Evolutionary conservation across 2,797 vertebrate genomes (phyloP), one percentile per base, ranked within the genome.

Genomic region (Hippoglossus hippoglossus): DNA sequence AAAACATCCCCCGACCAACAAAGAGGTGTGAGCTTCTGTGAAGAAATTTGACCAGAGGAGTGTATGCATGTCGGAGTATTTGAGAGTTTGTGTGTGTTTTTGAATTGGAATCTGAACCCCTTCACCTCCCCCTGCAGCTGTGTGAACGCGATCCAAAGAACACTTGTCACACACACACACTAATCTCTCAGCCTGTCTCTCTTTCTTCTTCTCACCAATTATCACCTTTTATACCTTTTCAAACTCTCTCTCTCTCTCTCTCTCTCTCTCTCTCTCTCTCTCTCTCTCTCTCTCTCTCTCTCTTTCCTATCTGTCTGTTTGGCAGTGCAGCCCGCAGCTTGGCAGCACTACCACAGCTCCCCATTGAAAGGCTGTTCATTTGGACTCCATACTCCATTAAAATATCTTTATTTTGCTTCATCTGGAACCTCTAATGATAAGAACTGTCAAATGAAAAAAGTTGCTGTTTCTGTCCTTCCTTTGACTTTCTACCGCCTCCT

Each of bases 51-150:
- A 46, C 62, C 52, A 19, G 61, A 71, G 15, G 44, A 66, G 61
- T 62, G 62, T 53, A 31, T 59, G 24, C 54, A 41, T 70, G 49
- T 62, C 50, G 36, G 59, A 56, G 13, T 72, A 21, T 71, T 69
- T 55, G 19, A 5, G 47, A 16, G 19, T 49, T 13, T n/a, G 62
- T 65, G 65, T 49, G 39, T 47, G 61, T 57, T 12, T 80, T 58
- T 75, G 64, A 82, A 83, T 83, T 84, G 72, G 86, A 91, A 89
- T 92, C 83, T 91, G 87, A 93, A 93, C 88, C 81, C 73, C 47
- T 65, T 91, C 86, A 92, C 87, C 89, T 90, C 89, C 81, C 81
- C 79, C 75, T 87, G 88, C 91, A 91, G 91, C 91, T 91, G 89
- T 79, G 66, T 67, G 82, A 86, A 77, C 19, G 15, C 56, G 11